Base-by-base conservation (phyloP, 1,140 invertebrate species). In the Drosophila sturtevanti region DNA sequence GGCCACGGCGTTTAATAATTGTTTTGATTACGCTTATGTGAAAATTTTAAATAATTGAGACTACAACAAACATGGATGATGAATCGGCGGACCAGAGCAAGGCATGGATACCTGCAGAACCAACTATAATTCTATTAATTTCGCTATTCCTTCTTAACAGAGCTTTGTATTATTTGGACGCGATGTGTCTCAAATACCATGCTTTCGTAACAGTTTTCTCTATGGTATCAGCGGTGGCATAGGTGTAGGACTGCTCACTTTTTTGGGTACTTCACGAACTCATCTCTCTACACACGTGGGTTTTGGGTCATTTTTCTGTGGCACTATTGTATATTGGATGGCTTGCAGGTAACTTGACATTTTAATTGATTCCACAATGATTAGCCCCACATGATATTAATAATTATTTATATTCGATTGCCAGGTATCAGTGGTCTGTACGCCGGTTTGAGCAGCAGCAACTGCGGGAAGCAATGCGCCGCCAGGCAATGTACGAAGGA, bases 141-240 rank as follows among this genome's bases (percentile, higher is more conserved):
- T 35, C 18, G 2, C n/a, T 4, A 21, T 11, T 11, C 12, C 4
- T 11, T 2, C 21, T 1, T 1, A 10, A 0, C 22, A 85, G 68
- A 91, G 90, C 64, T 77, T 91, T 14, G 55, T 61, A 16, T 65
- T 95, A 55, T 94, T 94, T 81, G 94, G 94, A 1, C 91, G 92
- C 64, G 93, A 95, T 81, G 78, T 95, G 6, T 79, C 91, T 16
- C 92, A 93, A 85, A 94, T 95, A 37, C 94, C 94, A 12, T 95
- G 94, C 85, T 95, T 95, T 92, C 93, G 94, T 72, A 93, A 92
- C 63, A 94, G 93, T 82, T 93, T 94, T 80, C 72, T 95, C 0
- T 94, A 94, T 81, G 94, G 95, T 16, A 94, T 95, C 27, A 82
- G 91, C 31, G 91, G 93, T 37, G 94, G 94, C 21, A 71, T 95